A percentile compares a stretch with the other conserved stretches of the same genome.
phyloP scores from a whole-genome alignment of 2,888 invertebrate species.

The Gandaritis pyraliata region DNA sequence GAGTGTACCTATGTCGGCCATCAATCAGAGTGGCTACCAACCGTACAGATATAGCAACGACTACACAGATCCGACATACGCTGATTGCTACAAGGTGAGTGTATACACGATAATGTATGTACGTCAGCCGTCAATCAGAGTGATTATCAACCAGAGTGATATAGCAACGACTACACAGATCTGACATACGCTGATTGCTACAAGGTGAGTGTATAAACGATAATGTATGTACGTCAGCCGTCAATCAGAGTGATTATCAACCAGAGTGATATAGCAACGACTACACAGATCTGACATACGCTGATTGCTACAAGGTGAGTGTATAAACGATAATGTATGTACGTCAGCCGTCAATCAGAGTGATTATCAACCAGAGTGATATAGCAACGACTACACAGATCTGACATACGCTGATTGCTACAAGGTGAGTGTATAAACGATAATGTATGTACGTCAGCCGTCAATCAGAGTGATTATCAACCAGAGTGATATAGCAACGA shows the following conservation, averaged over 20 bases:
- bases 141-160: conserved; percentile 69
- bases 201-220: conserved; percentile 49
- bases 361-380: conserved; percentile 69
- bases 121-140: conserved; percentile 88
- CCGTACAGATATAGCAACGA: conserved; percentile 88
- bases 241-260: conserved; percentile 87
- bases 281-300: conserved; percentile 91
- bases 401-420: conserved; percentile 91
- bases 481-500: too few species aligned
- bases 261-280: conserved; percentile 88
- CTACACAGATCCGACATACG: conserved; percentile 91
- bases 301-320: conserved; percentile 86
- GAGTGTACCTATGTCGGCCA: conserved; percentile 89
- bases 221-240: conserved; percentile 87
- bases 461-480: too few species aligned
- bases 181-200: conserved; percentile 91
- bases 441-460: too few species aligned
- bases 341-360: conserved; percentile 88
- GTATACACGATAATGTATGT: conserved; percentile 75
- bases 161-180: conserved; percentile 91
- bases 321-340: conserved; percentile 76
- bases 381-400: conserved; percentile 91
- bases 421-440: conserved; percentile 49
- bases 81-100: conserved; percentile 86
- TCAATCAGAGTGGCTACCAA: conserved; percentile 84